phyloP scores from a whole-genome alignment of 2,797 vertebrate species.

The Anas capensis region DNA sequence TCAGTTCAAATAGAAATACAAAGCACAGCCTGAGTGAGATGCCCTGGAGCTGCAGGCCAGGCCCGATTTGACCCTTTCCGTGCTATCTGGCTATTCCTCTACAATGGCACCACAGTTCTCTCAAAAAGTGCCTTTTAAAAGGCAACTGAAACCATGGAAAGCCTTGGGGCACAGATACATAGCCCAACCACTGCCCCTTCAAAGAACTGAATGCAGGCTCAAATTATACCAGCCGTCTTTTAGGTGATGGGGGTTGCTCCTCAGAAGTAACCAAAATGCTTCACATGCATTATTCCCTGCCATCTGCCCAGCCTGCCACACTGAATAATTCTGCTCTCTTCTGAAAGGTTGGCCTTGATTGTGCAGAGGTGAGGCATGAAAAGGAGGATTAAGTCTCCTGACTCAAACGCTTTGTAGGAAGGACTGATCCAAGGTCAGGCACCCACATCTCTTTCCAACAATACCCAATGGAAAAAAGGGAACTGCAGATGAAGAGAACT shows the following conservation, averaged over 20 bases:
- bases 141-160: not conserved
- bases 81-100: constrained; percentile 6
- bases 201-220: not conserved
- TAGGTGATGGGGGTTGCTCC: not conserved
- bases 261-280: not conserved
- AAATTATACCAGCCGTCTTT: not conserved
- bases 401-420: constrained; percentile 49
- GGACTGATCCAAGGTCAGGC: constrained; percentile 64
- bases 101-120: not conserved
- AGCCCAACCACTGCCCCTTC: not conserved
- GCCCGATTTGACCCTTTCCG: not conserved
- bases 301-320: constrained; percentile 63
- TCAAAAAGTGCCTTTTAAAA: not conserved
- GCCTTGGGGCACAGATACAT: not conserved
- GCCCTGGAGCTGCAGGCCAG: not conserved
- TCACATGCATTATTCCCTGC: not conserved
- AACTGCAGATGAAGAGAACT: not conserved
- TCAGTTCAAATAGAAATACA: not conserved
- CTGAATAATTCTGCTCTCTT: not conserved
- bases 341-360: constrained; percentile 55
- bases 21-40: not conserved
- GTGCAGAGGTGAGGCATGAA: constrained; percentile 64
- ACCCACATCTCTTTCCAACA: constrained; percentile 28
- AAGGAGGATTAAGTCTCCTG: constrained; percentile 66
- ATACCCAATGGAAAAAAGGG: not conserved